Base-by-base conservation (phyloP, 2,113 vertebrate species). In the Nematolebias whitei region DNA sequence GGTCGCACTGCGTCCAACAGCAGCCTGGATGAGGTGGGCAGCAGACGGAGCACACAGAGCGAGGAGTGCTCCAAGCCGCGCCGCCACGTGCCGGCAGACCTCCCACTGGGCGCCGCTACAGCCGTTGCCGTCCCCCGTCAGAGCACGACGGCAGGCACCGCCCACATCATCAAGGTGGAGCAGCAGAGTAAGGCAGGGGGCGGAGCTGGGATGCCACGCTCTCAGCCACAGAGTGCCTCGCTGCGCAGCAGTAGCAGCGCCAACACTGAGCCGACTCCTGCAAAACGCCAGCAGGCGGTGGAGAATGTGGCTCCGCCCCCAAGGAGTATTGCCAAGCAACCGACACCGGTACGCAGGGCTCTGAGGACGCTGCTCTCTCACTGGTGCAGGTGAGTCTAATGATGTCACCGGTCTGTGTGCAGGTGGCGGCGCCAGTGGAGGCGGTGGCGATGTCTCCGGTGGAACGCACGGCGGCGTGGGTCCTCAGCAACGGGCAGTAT, bases 381-480 rank as follows among this genome's bases (percentile, higher is more conserved):
- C 29, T 2, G 26, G 22, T 0, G 15, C 51, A n/a, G 40, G 29
- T 0, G 11, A 16, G 54, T 62, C 44, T 51, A 22, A 65, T 66
- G 62, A 67, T 49, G 77, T 64, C 43, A 26, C 49, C 12, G 44
- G 8, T 39, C 12, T 4, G 43, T 20, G 18, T 76, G 1, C 83
- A 97, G 95, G 93, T 92, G 51, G 94, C 94, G 62, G 95, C 95
- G 0, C 96, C 96, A 0, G 95, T 95, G 52, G 97, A 97, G 75
- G 92, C 95, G 0, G 93, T 94, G 70, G 95, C 93, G 0, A 94
- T 99, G 95, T 99, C 98, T 2, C 98, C 98, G 0, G 98, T 98
- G 74, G 98, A 99, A 88, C 92, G 97, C 77, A 99, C 98, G 2
- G 97, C 97, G 0, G 98, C 97, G 0, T 99, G 98, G 98, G 95